Conservation (phyloP, 92 coral and sea anemone species). For the Epizoanthus rinbou region DNA sequence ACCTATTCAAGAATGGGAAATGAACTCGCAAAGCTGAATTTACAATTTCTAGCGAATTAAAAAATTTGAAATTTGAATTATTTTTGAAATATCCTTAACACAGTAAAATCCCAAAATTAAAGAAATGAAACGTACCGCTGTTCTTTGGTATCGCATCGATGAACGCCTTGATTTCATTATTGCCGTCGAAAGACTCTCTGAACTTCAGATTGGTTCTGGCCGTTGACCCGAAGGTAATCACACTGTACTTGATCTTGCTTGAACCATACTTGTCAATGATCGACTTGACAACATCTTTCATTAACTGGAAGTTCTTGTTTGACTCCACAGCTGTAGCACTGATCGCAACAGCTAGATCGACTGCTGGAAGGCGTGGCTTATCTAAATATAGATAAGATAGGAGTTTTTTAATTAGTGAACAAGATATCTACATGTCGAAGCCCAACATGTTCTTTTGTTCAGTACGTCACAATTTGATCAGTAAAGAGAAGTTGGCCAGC, state of each 20-base stretch:
- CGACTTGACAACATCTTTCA: slow-evolving; percentile 21
- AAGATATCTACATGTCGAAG: no score
- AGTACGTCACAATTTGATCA: no score
- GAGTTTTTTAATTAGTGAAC: no score
- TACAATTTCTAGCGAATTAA: no score
- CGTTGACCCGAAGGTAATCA: slow-evolving; percentile 3
- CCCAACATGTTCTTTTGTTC: no score
- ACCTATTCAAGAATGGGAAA: no score
- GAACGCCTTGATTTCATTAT: background rate
- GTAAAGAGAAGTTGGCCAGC: no score
- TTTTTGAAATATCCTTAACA: no score
- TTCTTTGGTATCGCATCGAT: slow-evolving; percentile 15
- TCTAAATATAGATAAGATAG: background rate
- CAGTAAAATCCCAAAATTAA: no score
- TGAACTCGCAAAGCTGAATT: no score
- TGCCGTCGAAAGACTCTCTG: slow-evolving; percentile 17
- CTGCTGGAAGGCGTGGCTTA: slow-evolving; percentile 7
- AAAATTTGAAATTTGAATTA: no score
- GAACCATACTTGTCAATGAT: slow-evolving; percentile 30
- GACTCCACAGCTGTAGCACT: slow-evolving; percentile 31
- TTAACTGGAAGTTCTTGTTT: slow-evolving; percentile 16
- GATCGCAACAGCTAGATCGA: slow-evolving; percentile 40
- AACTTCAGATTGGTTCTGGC: slow-evolving; percentile 10
- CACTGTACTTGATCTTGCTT: slow-evolving; percentile 23
- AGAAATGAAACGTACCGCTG: background rate